phyloP scores from a whole-genome alignment of 2,113 vertebrate genomes.

The Sylvia atricapilla region DNA sequence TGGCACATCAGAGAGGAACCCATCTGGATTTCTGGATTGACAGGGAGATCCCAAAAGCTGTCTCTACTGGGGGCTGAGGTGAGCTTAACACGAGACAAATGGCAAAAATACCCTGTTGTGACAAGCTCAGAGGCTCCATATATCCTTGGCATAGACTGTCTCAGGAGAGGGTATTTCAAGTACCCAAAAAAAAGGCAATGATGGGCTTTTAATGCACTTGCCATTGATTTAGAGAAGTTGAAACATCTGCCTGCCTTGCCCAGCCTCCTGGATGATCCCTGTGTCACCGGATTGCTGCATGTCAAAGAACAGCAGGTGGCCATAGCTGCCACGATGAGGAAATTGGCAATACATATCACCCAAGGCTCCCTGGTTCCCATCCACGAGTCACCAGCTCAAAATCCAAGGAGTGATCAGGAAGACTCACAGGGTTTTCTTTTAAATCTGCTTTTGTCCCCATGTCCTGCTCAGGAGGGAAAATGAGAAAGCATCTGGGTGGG shows the following conservation, averaged over 20 bases:
- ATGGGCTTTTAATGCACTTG: not conserved
- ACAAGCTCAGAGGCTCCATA: not conserved
- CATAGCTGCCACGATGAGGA: rapidly evolving
- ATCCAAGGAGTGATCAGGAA: not conserved
- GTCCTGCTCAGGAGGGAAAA: not conserved
- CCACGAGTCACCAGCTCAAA: not conserved
- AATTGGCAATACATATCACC: not conserved
- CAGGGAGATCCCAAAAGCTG: not conserved
- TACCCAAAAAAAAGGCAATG: not conserved
- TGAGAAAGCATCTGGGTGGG: not conserved
- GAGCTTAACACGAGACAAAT: not conserved
- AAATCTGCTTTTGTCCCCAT: not conserved
- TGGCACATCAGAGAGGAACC: rapidly evolving
- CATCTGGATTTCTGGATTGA: not conserved
- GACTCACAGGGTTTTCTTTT: not conserved
- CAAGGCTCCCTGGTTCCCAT: not conserved
- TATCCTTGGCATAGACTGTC: not conserved
- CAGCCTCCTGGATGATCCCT: not conserved
- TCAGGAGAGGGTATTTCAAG: not conserved
- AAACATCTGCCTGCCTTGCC: not conserved
- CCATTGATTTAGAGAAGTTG: not conserved
- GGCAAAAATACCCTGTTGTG: not conserved
- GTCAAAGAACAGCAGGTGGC: not conserved
- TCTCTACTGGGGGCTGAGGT: not conserved
- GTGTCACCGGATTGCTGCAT: not conserved